phyloP scores from a whole-genome alignment of 2,888 invertebrate species.

The Chironomus riparius region DNA sequence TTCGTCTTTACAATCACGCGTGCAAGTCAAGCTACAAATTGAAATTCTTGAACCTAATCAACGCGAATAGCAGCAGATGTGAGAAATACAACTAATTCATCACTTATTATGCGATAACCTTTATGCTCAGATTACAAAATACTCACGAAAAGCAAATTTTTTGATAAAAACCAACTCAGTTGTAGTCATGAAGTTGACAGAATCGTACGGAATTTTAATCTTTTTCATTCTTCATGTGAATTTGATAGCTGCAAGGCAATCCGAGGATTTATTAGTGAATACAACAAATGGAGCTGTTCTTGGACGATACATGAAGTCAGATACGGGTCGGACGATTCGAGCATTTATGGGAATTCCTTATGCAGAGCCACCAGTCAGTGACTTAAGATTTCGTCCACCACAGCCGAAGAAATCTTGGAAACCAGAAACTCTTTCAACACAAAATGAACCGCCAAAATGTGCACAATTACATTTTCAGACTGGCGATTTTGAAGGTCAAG shows the following conservation, averaged over 20 bases:
- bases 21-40: too few species aligned
- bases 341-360: constrained; percentile 1
- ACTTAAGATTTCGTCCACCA: constrained; percentile 40
- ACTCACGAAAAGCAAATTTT: too few species aligned
- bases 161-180: not conserved
- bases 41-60: too few species aligned
- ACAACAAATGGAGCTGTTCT: not conserved
- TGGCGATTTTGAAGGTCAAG: constrained; percentile 12
- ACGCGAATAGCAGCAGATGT: too few species aligned
- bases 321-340: not conserved
- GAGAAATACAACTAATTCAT: too few species aligned
- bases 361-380: not conserved
- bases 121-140: too few species aligned
- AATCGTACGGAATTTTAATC: not conserved
- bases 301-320: not conserved
- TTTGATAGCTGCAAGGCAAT: not conserved
- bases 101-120: too few species aligned
- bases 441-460: constrained; percentile 14
- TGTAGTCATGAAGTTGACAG: not conserved
- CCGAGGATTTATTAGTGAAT: not conserved
- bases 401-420: constrained; percentile 32
- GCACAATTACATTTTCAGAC: constrained; percentile 1
- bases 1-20: too few species aligned
- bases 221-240: not conserved
- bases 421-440: not conserved